phyloP scores from a whole-genome alignment of 2,797 vertebrate genomes.

The Acanthurus leucopareius region DNA sequence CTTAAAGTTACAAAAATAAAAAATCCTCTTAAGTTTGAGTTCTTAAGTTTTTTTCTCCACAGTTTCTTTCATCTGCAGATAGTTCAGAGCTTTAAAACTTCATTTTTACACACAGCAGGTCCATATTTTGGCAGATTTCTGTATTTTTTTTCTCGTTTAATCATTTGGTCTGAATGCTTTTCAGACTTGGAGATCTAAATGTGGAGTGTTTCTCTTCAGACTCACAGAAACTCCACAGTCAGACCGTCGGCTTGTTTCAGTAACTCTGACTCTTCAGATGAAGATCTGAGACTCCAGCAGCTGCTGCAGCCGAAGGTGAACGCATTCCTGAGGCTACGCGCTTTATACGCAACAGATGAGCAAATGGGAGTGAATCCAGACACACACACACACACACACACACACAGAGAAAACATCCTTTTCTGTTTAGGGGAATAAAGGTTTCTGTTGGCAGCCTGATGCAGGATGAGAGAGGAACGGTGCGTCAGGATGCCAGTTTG shows the following conservation, averaged over 20 bases:
- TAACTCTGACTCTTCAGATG: not conserved
- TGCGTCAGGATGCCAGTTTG: not conserved
- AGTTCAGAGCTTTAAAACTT: not conserved
- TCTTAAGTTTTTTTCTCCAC: too few relatives aligned
- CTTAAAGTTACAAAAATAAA: too few relatives aligned
- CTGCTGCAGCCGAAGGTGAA: conserved; percentile 28
- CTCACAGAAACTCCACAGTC: not conserved
- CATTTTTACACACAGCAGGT: not conserved
- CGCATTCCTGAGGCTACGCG: conserved; percentile 61
- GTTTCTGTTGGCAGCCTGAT: not conserved
- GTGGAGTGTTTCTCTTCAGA: too few relatives aligned
- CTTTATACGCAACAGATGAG: conserved; percentile 73
- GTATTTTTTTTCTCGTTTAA: not conserved
- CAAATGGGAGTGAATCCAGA: conserved; percentile 40
- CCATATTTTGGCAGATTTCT: not conserved
- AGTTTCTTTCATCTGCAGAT: not conserved
- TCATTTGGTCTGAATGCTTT: accelerated
- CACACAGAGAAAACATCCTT: conserved; percentile 14
- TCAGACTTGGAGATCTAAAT: not conserved
- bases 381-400: conserved; percentile 27
- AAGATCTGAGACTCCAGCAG: not conserved
- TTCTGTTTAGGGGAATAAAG: conserved; percentile 44
- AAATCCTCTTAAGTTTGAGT: too few relatives aligned
- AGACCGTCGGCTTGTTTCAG: not conserved
- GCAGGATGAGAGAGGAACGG: not conserved